Evolutionary conservation across 2,888 invertebrate genomes (phyloP), one percentile per base, ranked within the genome.

Genomic region (Ochlodes sylvanus): DNA sequence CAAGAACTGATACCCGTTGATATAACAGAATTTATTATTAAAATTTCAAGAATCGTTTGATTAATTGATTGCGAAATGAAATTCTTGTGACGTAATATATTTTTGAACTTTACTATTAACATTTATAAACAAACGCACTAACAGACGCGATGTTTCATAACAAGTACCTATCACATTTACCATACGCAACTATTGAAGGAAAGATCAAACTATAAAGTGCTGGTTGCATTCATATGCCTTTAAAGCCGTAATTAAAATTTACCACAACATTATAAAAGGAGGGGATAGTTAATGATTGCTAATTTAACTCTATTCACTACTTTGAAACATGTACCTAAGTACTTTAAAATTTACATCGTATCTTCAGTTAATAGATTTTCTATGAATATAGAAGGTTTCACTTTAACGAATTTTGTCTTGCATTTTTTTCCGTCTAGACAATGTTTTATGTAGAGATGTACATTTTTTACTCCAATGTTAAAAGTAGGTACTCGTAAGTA

Each of bases 221-320:
- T 77, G 74, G 27, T 27, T 2, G 75, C 79, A 78, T 77, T 77
- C 72, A 69, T 71, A 69, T 71, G 72, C 73, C 79, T 80, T 81
- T 82, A 84, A 73, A 77, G 74, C 72, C 71, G 79, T 83, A 83
- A 87, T 88, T 87, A 88, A 88, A 88, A 82, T 85, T 83, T 84
- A 87, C 82, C 80, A 80, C 82, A 78, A 76, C 76, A 77, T 80
- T 82, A 82, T 84, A 87, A 86, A 66, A 83, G 76, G 50, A 66
- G 71, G 70, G 69, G 73, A 74, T 79, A 76, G 75, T 77, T 75
- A 78, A 73, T 77, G 77, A 71, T 70, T 70, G 77, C 75, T 81
- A 79, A 84, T 85, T 84, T 80, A 74, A 71, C 76, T 75, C 76
- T 80, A 81, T 83, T 80, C 77, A 81, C 74, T 76, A 74, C 41